Conservation (phyloP, 2,113 vertebrate genomes). For the Vimba vimba region DNA sequence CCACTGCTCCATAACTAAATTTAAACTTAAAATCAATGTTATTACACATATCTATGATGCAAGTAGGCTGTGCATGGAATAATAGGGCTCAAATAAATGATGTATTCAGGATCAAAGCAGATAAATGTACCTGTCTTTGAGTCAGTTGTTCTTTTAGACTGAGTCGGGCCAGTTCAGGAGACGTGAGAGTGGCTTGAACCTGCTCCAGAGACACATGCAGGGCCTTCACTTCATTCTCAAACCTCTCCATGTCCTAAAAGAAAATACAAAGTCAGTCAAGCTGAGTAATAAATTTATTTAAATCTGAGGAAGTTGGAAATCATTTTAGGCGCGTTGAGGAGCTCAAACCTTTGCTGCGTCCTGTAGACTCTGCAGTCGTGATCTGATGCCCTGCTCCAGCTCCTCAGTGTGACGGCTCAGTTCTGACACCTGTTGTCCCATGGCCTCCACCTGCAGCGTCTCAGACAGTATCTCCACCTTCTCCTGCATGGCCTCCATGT, state of each 20-base stretch:
- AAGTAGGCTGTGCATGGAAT: not conserved
- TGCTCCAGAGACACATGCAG: slow-evolving; percentile 88
- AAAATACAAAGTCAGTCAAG: not conserved
- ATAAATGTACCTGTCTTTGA: slow-evolving; percentile 86
- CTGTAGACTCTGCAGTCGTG: slow-evolving; percentile 85
- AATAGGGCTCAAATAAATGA: not conserved
- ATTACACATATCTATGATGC: not conserved
- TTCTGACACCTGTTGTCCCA: slow-evolving; percentile 89
- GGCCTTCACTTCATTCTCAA: slow-evolving; percentile 87
- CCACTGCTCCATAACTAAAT: not conserved
- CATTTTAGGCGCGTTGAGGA: not conserved
- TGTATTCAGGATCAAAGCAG: not conserved
- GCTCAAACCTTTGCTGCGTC: slow-evolving; percentile 89
- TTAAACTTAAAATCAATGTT: not conserved
- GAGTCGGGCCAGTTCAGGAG: slow-evolving; percentile 90
- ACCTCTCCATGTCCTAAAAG: slow-evolving; percentile 89
- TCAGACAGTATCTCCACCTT: slow-evolving; percentile 82
- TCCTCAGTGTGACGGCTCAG: slow-evolving; percentile 85
- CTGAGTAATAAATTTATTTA: not conserved
- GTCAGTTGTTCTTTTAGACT: slow-evolving; percentile 95
- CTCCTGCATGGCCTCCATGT: slow-evolving; percentile 90
- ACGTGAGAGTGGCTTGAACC: slow-evolving; percentile 86
- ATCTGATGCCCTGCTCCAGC: slow-evolving; percentile 83
- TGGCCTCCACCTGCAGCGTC: slow-evolving; percentile 81
- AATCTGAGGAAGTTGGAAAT: slow-evolving; percentile 1